A percentile compares a stretch with the other conserved stretches of the same genome.
Conservation (phyloP, 2,888 invertebrate genomes). For the Pteria penguin region DNA sequence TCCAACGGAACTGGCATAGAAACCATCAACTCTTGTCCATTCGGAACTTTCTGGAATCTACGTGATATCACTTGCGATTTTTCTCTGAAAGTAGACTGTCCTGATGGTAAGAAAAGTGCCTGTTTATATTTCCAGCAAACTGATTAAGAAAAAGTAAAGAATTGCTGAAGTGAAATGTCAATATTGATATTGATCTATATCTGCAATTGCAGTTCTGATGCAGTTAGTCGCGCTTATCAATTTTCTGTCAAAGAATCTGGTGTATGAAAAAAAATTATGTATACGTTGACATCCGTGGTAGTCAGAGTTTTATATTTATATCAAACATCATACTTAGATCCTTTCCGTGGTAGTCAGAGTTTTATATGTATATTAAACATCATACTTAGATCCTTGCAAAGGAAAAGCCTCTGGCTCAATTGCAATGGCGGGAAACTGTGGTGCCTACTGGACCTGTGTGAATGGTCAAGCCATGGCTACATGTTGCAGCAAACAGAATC, state of each 20-base stretch:
- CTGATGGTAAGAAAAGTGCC: slow-evolving; percentile 37
- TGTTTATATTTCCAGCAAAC: not conserved
- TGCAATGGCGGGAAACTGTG: slow-evolving; percentile 48
- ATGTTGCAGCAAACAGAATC: slow-evolving; percentile 45
- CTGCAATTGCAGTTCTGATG: too few species aligned
- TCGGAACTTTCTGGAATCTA: slow-evolving; percentile 56
- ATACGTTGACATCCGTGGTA: too few species aligned
- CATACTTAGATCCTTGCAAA: slow-evolving; percentile 55
- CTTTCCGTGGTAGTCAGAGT: too few species aligned
- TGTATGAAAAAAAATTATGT: too few species aligned
- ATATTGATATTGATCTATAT: too few species aligned
- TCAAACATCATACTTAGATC: too few species aligned
- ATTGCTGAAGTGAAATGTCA: not conserved
- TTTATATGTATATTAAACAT: too few species aligned
- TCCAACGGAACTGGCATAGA: slow-evolving; percentile 38
- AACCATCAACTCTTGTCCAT: slow-evolving; percentile 43
- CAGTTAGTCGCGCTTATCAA: too few species aligned
- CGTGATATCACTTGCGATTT: slow-evolving; percentile 43
- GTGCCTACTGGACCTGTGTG: slow-evolving; percentile 50
- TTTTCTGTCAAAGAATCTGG: too few species aligned
- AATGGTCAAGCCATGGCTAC: slow-evolving; percentile 47
- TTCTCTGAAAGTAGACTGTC: slow-evolving; percentile 51
- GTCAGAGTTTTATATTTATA: too few species aligned
- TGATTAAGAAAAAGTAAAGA: not conserved
- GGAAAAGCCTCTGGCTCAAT: slow-evolving; percentile 39